Conservation (phyloP, 92 coral and sea anemone species). For the Zoanthus solanderi region DNA sequence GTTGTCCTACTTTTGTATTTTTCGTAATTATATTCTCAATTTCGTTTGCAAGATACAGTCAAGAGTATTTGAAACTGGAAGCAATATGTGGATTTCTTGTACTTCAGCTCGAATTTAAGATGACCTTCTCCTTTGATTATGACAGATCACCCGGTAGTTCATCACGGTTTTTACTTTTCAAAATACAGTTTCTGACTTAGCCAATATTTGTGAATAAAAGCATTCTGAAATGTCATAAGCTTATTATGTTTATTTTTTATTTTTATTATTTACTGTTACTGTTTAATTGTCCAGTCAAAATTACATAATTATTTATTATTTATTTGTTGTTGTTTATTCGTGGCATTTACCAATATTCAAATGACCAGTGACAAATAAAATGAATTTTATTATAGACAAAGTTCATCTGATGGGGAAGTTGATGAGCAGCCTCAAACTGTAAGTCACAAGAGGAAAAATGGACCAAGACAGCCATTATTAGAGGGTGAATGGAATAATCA, state of each 20-base stretch:
- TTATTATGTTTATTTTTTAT: not conserved
- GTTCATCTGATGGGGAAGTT: not conserved
- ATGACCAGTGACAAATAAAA: not conserved
- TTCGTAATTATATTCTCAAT: not conserved
- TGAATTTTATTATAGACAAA: constrained; percentile 13
- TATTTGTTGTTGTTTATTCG: not conserved
- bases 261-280: not conserved
- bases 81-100: not conserved
- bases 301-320: not conserved
- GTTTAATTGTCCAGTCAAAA: constrained; percentile 4
- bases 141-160: not conserved
- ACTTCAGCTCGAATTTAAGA: constrained; percentile 6
- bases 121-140: constrained; percentile 1
- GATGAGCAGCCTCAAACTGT: constrained; percentile 2
- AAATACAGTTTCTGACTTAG: constrained; percentile 1
- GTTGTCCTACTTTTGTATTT: too few relatives aligned
- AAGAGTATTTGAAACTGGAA: constrained; percentile 12
- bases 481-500: not conserved
- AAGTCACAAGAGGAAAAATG: not conserved
- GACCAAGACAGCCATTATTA: not conserved
- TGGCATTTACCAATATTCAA: not conserved
- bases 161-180: constrained; percentile 13
- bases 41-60: constrained; percentile 1
- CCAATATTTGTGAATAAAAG: constrained; percentile 20
- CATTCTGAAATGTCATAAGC: constrained; percentile 11